Conservation (phyloP, 2,797 vertebrate species). For the Hafferia zeledoni region DNA sequence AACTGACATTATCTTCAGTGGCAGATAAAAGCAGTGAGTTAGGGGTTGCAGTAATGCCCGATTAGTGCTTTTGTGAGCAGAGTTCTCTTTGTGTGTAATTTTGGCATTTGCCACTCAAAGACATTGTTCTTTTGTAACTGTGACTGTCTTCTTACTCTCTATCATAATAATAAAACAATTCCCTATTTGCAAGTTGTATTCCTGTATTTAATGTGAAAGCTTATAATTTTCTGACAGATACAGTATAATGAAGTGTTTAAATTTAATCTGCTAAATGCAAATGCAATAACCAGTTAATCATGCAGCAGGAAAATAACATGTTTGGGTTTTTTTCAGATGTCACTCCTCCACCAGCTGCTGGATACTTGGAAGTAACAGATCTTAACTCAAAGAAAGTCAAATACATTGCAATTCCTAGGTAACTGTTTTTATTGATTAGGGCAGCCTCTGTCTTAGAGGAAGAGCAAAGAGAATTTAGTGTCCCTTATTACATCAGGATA, state of each 20-base stretch:
- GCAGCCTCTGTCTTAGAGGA: neutral
- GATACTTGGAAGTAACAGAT: conserved; percentile 94
- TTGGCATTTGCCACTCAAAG: neutral
- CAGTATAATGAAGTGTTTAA: conserved; percentile 10
- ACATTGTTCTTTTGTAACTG: neutral
- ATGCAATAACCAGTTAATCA: neutral
- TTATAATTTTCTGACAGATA: conserved; percentile 20
- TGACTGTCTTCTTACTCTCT: neutral
- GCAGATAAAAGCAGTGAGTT: neutral
- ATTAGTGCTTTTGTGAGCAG: conserved; percentile 10
- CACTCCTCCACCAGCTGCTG: conserved; percentile 86
- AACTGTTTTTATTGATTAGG: conserved; percentile 59
- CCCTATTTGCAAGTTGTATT: neutral
- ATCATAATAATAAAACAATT: neutral
- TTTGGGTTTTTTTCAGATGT: conserved; percentile 80
- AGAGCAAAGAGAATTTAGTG: neutral
- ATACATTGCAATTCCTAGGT: conserved; percentile 94
- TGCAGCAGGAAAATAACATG: conserved; percentile 6
- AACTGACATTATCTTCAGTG: neutral
- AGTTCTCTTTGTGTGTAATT: neutral
- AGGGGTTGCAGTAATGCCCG: neutral
- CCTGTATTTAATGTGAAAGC: neutral
- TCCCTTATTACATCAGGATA: neutral
- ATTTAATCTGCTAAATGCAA: neutral
- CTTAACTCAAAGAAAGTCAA: conserved; percentile 93